Evolutionary conservation across 2,888 invertebrate species (phyloP), one percentile per base, ranked within the genome.

Genomic region (Polydrusus cervinus): DNA sequence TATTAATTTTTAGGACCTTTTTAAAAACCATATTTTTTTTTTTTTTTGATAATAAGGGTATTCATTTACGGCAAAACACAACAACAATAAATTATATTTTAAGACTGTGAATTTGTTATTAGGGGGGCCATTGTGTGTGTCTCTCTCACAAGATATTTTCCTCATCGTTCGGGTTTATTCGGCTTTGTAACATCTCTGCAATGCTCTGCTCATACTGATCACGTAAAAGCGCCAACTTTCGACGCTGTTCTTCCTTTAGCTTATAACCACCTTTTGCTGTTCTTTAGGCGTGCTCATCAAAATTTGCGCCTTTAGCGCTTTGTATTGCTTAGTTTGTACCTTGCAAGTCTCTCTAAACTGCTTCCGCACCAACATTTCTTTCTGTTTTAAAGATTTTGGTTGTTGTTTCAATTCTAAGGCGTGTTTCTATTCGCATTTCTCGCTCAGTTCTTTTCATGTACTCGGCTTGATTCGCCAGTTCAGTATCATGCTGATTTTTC

Each of bases 161-260:
- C n/a, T n/a, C n/a, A n/a, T n/a, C n/a, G n/a, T n/a, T n/a, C n/a
- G n/a, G n/a, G n/a, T n/a, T n/a, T n/a, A n/a, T n/a, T n/a, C n/a
- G n/a, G n/a, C n/a, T n/a, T n/a, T 98, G 98, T 83, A 99, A 90
- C 98, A 99, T 99, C 88, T 99, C 98, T 55, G 96, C 95, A 87
- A 99, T 99, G 89, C 97, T 98, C 89, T 97, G 96, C 89, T 99
- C 99, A 89, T 99, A 99, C 90, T 99, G 99, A 87, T 98, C 98
- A 73, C 97, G 98, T 72, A 99, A 90, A 81, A 97, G 90, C 77
- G 98, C 98, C 84, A 99, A 89, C 88, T 99, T 99, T 82, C 99
- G 92, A 84, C 97, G 93, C 88, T 99, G 98, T 87, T 99, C 99
- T 84, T 99, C 98, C 87, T 99, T 99, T 82, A 99, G 89, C 86